Base-by-base conservation (phyloP, 2,888 invertebrate genomes). In the Elmis aenea region DNA sequence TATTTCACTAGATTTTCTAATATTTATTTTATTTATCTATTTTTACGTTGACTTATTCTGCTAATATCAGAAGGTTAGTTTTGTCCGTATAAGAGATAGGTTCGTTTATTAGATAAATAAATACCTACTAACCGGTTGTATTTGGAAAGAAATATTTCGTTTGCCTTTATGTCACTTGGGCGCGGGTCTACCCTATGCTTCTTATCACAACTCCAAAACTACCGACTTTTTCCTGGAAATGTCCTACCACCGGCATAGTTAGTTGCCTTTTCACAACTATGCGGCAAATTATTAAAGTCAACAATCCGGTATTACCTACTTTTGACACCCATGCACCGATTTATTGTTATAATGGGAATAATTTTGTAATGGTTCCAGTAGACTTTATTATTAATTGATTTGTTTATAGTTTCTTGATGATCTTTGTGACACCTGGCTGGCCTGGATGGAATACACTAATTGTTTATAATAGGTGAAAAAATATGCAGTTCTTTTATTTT, bases 61-160 rank as follows among this genome's bases (percentile, higher is more conserved):
- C n/a, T 8, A 18, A 18, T 18, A 6, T 18, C 18, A 8, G 18
- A 18, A 18, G 8, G 8, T 6, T 6, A 18, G 8, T 6, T 18
- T 8, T 5, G 5, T 18, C 5, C 5, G 18, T 6, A 18, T 8
- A 18, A 18, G 8, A 18, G 8, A 8, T 18, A 18, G 18, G 18
- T 18, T n/a, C n/a, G n/a, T n/a, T n/a, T n/a, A n/a, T n/a, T n/a
- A 18, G 8, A 18, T 18, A 15, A 11, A 18, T 16, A 18, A 36
- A 29, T 26, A 30, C 28, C 15, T 31, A 38, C 35, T 33, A 45
- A 45, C 41, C 35, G 30, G 38, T 38, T 42, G 24, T 24, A 25
- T 21, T 13, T 27, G 40, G 32, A 25, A 37, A 26, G 37, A 40
- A 40, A 40, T 37, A 37, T 40, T 36, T 24, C 14, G 23, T 37